Percentiles rank a stretch among this genome's conserved stretches.
Conservation (phyloP, 2,888 invertebrate species). For the Alloplasta piceator region DNA sequence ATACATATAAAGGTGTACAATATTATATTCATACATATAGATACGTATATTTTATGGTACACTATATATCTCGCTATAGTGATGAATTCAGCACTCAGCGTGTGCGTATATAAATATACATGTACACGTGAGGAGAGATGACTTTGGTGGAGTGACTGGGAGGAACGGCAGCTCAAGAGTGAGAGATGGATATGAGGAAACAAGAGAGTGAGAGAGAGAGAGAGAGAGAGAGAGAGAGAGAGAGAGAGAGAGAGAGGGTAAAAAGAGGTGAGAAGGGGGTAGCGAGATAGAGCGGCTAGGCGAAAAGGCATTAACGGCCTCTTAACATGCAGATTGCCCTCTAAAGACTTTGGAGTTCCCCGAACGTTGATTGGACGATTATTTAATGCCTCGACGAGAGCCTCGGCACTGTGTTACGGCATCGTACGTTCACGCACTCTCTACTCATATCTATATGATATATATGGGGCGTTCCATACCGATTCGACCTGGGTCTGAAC, state of each 20-base stretch:
- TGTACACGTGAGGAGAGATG: slow-evolving; percentile 50
- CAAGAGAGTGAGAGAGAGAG: slow-evolving; percentile 25
- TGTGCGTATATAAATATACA: slow-evolving; percentile 45
- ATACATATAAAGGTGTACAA: background rate
- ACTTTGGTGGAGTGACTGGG: slow-evolving; percentile 46
- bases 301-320: slow-evolving; percentile 82
- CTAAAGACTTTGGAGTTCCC: slow-evolving; percentile 80
- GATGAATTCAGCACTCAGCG: slow-evolving; percentile 38
- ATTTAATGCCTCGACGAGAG: slow-evolving; percentile 77
- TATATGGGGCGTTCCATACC: no score
- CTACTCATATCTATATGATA: slow-evolving; percentile 12
- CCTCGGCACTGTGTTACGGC: slow-evolving; percentile 61
- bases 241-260: slow-evolving; percentile 37
- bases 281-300: slow-evolving; percentile 75
- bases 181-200: background rate
- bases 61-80: background rate
- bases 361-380: slow-evolving; percentile 82
- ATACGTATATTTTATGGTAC: slow-evolving; percentile 1
- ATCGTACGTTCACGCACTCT: slow-evolving; percentile 57
- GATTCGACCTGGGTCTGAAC: no score
- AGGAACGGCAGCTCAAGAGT: slow-evolving; percentile 22
- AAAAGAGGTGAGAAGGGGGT: slow-evolving; percentile 45
- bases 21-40: background rate
- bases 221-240: slow-evolving; percentile 27
- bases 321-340: slow-evolving; percentile 83